Conservation (phyloP, 35 echinoderm and acorn worm species). For the Stichopus chloronotus region DNA sequence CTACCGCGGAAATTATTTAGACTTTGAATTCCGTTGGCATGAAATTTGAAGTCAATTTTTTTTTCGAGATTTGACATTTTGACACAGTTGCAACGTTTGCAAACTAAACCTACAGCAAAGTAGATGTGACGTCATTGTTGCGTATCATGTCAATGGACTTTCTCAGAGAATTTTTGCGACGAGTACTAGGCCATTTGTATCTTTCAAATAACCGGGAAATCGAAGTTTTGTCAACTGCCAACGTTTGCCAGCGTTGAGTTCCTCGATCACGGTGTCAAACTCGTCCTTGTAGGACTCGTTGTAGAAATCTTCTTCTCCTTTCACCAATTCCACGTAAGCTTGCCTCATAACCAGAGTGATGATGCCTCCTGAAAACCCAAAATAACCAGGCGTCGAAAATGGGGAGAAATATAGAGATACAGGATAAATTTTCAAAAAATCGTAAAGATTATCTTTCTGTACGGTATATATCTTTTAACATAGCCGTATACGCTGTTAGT, state of each 20-base stretch:
- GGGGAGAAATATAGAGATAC: no score
- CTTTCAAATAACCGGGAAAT: background rate
- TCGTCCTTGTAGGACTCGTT: background rate
- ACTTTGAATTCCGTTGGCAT: background rate
- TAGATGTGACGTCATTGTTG: background rate
- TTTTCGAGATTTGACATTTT: background rate
- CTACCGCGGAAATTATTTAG: background rate
- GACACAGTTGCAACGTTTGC: background rate
- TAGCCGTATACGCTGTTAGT: no score
- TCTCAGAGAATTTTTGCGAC: slow-evolving; percentile 15
- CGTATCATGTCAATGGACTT: background rate
- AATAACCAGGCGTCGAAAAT: background rate
- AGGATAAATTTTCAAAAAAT: no score
- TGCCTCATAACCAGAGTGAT: background rate
- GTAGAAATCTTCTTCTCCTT: slow-evolving; percentile 11
- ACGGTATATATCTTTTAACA: no score
- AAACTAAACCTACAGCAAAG: no score
- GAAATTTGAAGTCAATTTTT: background rate
- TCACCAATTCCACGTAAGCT: background rate
- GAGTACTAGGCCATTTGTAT: background rate
- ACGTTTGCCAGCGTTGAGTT: background rate
- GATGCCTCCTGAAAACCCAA: background rate
- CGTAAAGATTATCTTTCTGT: no score
- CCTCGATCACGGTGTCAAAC: slow-evolving; percentile 8
- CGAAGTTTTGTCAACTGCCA: slow-evolving; percentile 7